These are phyloP conservation scores for Linnaemya tessellans DNA, from an alignment of 2,888 invertebrate species.

Conservation along the genomic window DNA sequence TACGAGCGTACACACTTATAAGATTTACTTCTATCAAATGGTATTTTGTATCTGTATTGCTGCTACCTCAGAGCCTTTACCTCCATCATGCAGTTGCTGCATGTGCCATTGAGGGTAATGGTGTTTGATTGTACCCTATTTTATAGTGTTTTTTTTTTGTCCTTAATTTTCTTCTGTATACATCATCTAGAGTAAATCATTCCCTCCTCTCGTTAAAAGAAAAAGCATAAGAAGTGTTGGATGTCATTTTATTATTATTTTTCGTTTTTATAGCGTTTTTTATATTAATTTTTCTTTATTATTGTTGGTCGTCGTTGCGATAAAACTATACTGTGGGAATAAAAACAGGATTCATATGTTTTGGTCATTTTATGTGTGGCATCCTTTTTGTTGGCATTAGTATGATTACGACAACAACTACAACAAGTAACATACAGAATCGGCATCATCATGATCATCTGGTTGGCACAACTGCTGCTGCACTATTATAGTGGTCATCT, in stretches of 20 bases:
- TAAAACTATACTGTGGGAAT: constrained; percentile 82
- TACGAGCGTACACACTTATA: constrained; percentile 14
- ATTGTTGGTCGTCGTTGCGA: constrained; percentile 25
- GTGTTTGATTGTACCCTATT: constrained; percentile 56
- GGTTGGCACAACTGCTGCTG: constrained; percentile 31
- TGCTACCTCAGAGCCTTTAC: constrained; percentile 17
- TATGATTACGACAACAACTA: constrained; percentile 51
- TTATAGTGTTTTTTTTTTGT: constrained; percentile 39
- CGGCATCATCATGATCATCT: constrained; percentile 28
- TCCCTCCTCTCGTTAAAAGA: constrained; percentile 58
- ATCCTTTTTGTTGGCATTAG: constrained; percentile 68
- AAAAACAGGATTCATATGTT: constrained; percentile 82
- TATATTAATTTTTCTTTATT: constrained; percentile 5
- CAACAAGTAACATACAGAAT: constrained; percentile 33
- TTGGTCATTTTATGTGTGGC: constrained; percentile 69
- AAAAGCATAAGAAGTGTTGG: constrained; percentile 82
- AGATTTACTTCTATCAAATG: constrained; percentile 21
- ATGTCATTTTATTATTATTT: constrained; percentile 83
- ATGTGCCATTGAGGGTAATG: constrained; percentile 34
- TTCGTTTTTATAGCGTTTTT: constrained; percentile 70
- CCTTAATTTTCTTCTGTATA: constrained; percentile 41
- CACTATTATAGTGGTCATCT: constrained; percentile 57
- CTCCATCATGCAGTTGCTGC: constrained; percentile 21
- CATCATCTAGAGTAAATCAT: constrained; percentile 63
- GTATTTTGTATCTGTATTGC: constrained; percentile 11